Base-by-base conservation (phyloP, 2,888 invertebrate species). In the Galeopsomyia nigrocyanea region DNA sequence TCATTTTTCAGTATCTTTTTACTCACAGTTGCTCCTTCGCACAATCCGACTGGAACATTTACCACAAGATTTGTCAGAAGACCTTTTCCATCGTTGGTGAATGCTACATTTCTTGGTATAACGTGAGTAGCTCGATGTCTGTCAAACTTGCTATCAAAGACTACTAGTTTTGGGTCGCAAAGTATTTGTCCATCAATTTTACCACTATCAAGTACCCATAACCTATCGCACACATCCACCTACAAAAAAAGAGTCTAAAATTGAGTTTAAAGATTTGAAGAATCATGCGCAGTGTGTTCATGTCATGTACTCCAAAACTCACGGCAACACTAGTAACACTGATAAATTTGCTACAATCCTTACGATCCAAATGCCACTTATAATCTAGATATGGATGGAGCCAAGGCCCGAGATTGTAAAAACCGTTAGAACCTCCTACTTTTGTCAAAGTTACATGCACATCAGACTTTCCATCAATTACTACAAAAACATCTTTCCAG, bases 331-430 rank as follows among this genome's bases (percentile, higher is more conserved):
- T 49, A 10, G 47, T 46, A 6, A 57, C 65, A 26, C 56, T 65
- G 21, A 47, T 65, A 6, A 65, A n/a, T 56, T 65, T 55, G 6
- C 16, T 49, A n/a, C 66, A 66, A 10, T 66, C 22, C 1, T 9
- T 31, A 0, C 10, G 10, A 17, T 49, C 14, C 5, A n/a, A 9
- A 75, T 83, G 82, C 85, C 86, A 85, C 68, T 78, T 73, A 81
- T 81, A 83, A 76, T 83, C 80, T 9, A 86, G 86, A 77, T 85
- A 86, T 0, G 86, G 86, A 9, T 77, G 66, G 62, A 87, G 78
- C 58, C 82, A 76, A 64, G 80, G 85, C 39, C 85, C 85, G n/a
- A n/a, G n/a, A n/a, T n/a, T n/a, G n/a, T n/a, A n/a, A n/a, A n/a
- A n/a, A n/a, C n/a, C n/a, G n/a, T n/a, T n/a, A n/a, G n/a, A n/a